Percentiles rank a stretch among this genome's conserved stretches.
Conservation (phyloP, 2,797 vertebrate species). For the Hozukius guyotensis region DNA sequence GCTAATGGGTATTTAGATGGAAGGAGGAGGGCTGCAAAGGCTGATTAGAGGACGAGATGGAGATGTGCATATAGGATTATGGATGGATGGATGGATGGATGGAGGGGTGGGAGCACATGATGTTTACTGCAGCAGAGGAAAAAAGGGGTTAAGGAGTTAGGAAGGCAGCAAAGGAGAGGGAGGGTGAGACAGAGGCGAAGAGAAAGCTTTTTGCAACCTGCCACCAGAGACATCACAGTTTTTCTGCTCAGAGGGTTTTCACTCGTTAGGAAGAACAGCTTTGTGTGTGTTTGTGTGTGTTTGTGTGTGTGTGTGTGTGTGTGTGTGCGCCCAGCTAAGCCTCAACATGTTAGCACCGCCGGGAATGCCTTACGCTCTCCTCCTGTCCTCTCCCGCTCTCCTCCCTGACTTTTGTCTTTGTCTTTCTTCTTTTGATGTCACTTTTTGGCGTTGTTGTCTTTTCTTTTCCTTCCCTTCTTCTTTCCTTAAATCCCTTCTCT, state of each 20-base stretch:
- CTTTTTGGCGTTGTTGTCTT: background rate
- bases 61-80: constrained; percentile 13
- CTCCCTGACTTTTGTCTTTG: constrained; percentile 23
- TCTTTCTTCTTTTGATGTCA: constrained; percentile 13
- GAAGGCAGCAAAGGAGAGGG: constrained; percentile 2
- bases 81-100: constrained; percentile 17
- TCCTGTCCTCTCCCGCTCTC: constrained; percentile 24
- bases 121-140: background rate
- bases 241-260: constrained; percentile 73
- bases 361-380: constrained; percentile 35
- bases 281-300: constrained; percentile 35
- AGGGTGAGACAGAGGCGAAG: constrained; percentile 35
- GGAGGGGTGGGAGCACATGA: background rate
- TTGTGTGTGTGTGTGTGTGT: constrained; percentile 12
- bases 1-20: constrained; percentile 38
- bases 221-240: constrained; percentile 80
- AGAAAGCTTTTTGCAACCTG: constrained; percentile 84
- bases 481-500: no score
- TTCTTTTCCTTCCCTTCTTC: background rate
- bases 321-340: constrained; percentile 16
- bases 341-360: constrained; percentile 37
- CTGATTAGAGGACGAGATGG: constrained; percentile 33
- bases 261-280: constrained; percentile 50
- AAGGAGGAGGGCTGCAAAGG: background rate
- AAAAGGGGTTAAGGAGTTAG: constrained; percentile 26